phyloP scores from a whole-genome alignment of 2,113 vertebrate genomes.

The Eonycteris spelaea region DNA sequence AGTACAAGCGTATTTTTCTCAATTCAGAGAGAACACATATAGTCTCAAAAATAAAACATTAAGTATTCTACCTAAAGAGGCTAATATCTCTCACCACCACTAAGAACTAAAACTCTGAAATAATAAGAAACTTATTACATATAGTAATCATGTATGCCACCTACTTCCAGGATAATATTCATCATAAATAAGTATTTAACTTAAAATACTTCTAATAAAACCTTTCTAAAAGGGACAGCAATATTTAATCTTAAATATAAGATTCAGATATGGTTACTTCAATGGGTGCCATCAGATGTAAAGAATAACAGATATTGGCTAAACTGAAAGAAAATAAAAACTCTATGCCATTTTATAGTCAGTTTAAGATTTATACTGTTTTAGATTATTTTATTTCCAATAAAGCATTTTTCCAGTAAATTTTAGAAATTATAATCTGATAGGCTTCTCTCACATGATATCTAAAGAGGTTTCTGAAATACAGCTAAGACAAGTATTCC shows the following conservation, averaged over 20 bases:
- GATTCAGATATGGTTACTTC: background rate
- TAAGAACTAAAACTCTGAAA: constrained; percentile 29
- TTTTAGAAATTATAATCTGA: background rate
- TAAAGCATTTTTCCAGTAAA: background rate
- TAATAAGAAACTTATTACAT: background rate
- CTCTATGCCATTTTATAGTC: background rate
- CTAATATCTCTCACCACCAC: background rate
- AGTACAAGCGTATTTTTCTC: background rate
- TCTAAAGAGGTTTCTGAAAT: background rate
- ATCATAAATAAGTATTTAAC: constrained; percentile 12
- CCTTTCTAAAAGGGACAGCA: background rate
- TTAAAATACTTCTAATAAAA: background rate
- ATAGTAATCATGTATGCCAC: background rate
- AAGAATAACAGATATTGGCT: background rate
- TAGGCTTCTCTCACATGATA: background rate
- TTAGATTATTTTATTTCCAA: constrained; percentile 12
- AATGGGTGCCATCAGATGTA: background rate
- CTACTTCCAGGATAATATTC: background rate
- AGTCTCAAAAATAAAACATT: constrained; percentile 37
- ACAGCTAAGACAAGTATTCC: background rate
- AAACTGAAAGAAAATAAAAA: background rate
- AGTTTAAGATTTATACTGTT: background rate
- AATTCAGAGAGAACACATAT: background rate
- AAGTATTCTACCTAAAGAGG: background rate
- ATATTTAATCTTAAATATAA: background rate